Evolutionary conservation across 2,888 invertebrate genomes (phyloP).

Genomic region (Hydropsyche betteni): DNA sequence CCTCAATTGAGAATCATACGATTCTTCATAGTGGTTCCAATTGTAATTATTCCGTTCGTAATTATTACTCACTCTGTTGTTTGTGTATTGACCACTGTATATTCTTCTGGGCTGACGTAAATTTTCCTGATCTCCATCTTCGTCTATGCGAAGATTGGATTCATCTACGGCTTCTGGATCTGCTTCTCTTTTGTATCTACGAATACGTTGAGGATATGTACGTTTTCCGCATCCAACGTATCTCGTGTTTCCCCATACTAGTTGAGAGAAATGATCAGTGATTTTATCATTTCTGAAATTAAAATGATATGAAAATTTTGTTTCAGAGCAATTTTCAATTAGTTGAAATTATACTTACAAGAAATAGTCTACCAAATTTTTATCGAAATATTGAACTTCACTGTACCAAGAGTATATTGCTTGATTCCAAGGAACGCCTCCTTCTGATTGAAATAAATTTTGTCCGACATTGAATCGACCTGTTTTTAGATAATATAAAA

Average conservation of each 20-base stretch:
- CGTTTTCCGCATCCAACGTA: constrained; percentile 49
- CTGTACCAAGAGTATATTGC: constrained; percentile 57
- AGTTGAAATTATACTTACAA: constrained; percentile 44
- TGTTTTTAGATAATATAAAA: constrained; percentile 39
- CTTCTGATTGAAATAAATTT: constrained; percentile 55
- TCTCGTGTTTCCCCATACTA: constrained; percentile 50
- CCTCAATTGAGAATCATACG: constrained; percentile 24
- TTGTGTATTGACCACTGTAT: constrained; percentile 32
- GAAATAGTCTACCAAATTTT: constrained; percentile 52
- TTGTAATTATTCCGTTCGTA: background rate
- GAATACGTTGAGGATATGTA: constrained; percentile 49
- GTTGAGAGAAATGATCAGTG: constrained; percentile 48
- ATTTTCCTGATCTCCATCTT: constrained; percentile 32
- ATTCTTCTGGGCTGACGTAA: constrained; percentile 44
- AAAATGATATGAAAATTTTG: background rate
- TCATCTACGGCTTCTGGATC: background rate
- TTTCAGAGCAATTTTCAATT: background rate
- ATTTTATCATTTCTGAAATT: constrained; percentile 41
- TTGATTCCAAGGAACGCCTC: constrained; percentile 50
- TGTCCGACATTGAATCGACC: constrained; percentile 60
- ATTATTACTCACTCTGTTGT: background rate
- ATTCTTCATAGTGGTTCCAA: constrained; percentile 4
- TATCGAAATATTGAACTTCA: constrained; percentile 55
- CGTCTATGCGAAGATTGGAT: constrained; percentile 17
- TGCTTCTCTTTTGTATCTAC: constrained; percentile 39